A percentile compares a stretch with the other conserved stretches of the same genome.
Evolutionary conservation across 2,797 vertebrate genomes (phyloP).

Genomic region (Acestrorhynchus altus): DNA sequence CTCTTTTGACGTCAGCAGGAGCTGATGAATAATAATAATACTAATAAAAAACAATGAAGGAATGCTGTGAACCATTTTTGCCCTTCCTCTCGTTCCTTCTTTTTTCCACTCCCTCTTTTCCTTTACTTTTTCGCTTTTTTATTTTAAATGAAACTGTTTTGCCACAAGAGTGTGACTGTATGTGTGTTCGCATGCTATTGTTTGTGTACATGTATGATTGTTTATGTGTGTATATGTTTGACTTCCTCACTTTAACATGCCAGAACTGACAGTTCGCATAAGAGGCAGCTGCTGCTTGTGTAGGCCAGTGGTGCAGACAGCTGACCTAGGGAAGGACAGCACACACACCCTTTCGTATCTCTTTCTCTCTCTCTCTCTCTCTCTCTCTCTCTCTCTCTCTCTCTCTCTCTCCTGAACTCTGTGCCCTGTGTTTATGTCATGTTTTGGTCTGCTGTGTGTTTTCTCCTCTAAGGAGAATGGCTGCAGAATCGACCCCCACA

Average conservation of each 20-base stretch:
- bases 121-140: neutral
- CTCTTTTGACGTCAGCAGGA: conserved; percentile 42
- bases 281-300: conserved; percentile 16
- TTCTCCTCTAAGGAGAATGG: neutral
- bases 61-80: conserved; percentile 31
- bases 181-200: neutral
- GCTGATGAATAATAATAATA: conserved; percentile 33
- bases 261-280: conserved; percentile 2
- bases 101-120: neutral
- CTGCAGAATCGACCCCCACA: neutral
- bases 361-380: neutral
- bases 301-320: neutral
- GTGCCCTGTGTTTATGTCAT: neutral
- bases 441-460: conserved; percentile 7
- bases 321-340: conserved; percentile 2
- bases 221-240: neutral
- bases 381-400: neutral
- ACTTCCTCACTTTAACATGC: conserved; percentile 14
- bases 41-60: conserved; percentile 40
- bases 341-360: neutral
- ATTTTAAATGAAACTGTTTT: neutral
- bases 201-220: neutral
- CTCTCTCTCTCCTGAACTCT: neutral
- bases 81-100: neutral
- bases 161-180: neutral